Conservation (phyloP, 2,113 vertebrate species). For the Podilymbus podiceps region DNA sequence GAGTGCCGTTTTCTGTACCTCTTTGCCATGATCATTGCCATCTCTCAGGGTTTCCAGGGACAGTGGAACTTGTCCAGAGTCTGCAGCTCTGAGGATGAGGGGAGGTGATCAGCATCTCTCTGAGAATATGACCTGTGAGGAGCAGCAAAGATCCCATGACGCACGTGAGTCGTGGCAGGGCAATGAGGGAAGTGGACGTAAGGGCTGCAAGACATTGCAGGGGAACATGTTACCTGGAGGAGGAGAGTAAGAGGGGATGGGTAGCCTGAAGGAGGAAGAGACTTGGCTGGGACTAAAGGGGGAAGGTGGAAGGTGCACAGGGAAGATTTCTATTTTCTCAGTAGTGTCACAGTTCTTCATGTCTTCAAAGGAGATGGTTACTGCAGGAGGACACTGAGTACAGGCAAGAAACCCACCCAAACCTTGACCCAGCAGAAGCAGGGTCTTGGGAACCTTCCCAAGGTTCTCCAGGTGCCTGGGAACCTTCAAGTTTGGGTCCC, state of each 20-base stretch:
- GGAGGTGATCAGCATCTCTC: background rate
- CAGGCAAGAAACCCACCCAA: background rate
- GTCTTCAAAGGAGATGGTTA: background rate
- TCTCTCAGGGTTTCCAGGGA: background rate
- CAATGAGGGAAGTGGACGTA: background rate
- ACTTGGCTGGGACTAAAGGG: background rate
- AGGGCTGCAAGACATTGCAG: background rate
- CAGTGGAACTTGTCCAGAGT: background rate
- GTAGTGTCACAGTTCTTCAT: background rate
- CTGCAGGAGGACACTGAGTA: background rate
- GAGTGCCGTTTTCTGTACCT: background rate
- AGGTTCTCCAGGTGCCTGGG: no score
- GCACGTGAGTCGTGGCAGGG: accelerated
- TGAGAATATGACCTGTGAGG: background rate
- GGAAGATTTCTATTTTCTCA: background rate
- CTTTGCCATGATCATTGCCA: background rate
- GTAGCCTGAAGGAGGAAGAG: background rate
- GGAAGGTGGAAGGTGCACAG: background rate
- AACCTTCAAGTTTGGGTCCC: background rate
- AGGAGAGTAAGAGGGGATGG: background rate
- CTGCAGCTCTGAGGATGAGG: background rate
- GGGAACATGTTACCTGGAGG: background rate
- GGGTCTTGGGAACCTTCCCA: background rate
- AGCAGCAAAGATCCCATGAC: background rate
- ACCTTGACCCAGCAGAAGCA: background rate